Evolutionary conservation across 2,797 vertebrate species (phyloP).

Genomic region (Propithecus perrieri): DNA sequence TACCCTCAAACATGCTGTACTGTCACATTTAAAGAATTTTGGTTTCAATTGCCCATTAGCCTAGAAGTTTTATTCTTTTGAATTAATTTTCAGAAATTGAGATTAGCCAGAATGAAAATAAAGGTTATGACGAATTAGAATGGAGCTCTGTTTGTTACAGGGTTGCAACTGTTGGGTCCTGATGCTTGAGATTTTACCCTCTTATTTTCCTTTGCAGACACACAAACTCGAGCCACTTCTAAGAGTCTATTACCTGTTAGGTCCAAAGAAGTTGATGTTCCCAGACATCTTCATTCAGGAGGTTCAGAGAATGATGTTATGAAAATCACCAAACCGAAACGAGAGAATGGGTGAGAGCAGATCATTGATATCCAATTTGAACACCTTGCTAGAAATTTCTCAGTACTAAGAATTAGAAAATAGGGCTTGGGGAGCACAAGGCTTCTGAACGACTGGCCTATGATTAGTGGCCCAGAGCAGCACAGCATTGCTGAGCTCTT

Average conservation of each 20-base stretch:
- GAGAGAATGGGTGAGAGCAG: constrained; percentile 65
- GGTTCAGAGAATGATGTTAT: constrained; percentile 48
- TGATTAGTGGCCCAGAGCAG: neutral
- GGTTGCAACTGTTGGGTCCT: neutral
- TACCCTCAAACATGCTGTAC: neutral
- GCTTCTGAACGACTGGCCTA: neutral
- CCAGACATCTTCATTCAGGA: constrained; percentile 58
- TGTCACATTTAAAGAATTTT: neutral
- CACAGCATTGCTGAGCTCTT: neutral
- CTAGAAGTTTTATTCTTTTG: constrained; percentile 6
- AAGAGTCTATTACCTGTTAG: constrained; percentile 80
- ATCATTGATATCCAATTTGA: neutral
- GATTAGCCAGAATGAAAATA: neutral
- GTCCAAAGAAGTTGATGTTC: constrained; percentile 62
- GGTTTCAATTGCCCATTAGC: neutral
- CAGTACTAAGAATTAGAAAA: neutral
- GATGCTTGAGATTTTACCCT: neutral
- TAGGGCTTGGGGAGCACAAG: neutral
- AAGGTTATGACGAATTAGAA: neutral
- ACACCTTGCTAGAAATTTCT: neutral
- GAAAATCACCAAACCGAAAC: constrained; percentile 55
- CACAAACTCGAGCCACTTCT: constrained; percentile 52
- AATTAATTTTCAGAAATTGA: neutral
- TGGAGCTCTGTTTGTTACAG: neutral
- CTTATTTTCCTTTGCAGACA: constrained; percentile 76